Conservation (phyloP, 2,888 invertebrate genomes). For the Brenthis daphne region DNA sequence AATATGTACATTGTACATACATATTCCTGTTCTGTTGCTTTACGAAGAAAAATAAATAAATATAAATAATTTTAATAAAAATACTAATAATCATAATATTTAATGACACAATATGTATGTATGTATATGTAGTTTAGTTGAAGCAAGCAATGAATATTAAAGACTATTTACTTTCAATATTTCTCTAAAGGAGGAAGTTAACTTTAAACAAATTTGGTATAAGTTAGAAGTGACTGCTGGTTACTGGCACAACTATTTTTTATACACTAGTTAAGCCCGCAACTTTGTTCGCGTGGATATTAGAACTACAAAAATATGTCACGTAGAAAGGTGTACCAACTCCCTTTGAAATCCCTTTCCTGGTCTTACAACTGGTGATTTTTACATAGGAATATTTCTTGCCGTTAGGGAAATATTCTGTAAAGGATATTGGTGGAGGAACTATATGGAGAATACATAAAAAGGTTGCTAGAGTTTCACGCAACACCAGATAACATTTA, state of each 20-base stretch:
- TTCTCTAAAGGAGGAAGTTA: conserved; percentile 34
- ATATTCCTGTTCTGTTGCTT: background rate
- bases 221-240: conserved; percentile 16
- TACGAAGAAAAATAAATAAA: background rate
- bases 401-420: too few species aligned
- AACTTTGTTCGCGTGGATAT: too few species aligned
- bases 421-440: too few species aligned
- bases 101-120: conserved; percentile 17
- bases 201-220: conserved; percentile 18
- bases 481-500: too few species aligned
- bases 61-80: too few species aligned
- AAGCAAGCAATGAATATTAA: conserved; percentile 41
- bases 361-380: too few species aligned
- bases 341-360: background rate
- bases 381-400: too few species aligned
- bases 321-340: background rate
- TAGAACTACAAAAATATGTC: too few species aligned
- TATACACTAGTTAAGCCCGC: too few species aligned
- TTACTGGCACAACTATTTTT: background rate
- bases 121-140: conserved; percentile 10
- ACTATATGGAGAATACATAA: too few species aligned
- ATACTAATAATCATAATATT: conserved; percentile 12
- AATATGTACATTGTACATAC: too few species aligned
- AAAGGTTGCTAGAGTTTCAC: too few species aligned
- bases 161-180: conserved; percentile 41